Percentiles rank a stretch among this genome's conserved stretches.
phyloP scores from a whole-genome alignment of 2,797 vertebrate species.

The Babyrousa celebensis region DNA sequence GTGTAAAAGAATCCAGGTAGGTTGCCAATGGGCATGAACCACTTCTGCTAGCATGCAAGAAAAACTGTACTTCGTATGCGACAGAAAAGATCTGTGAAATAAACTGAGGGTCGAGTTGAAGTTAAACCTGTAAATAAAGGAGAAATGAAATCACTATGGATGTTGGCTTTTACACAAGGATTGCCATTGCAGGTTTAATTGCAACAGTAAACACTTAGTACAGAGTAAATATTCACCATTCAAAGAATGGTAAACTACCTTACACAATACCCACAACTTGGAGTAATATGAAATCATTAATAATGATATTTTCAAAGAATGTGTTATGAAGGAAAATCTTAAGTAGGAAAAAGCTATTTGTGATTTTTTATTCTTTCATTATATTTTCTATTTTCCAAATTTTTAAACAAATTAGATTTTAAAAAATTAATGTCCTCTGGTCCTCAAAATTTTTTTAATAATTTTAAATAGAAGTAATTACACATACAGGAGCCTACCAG shows the following conservation, averaged over 20 bases:
- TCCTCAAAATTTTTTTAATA: background rate
- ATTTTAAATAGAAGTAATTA: constrained; percentile 7
- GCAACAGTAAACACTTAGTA: background rate
- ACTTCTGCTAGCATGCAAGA: background rate
- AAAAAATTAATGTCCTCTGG: background rate
- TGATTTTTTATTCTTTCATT: background rate
- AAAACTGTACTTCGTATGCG: background rate
- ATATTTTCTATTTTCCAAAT: background rate
- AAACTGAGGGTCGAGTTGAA: background rate
- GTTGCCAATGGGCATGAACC: background rate
- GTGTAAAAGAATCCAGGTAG: background rate
- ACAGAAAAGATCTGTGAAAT: background rate
- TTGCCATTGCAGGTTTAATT: background rate
- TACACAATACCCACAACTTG: background rate
- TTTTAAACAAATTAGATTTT: background rate
- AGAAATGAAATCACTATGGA: background rate
- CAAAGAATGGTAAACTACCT: background rate
- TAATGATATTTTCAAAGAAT: constrained; percentile 36
- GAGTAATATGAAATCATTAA: background rate
- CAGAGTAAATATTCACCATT: background rate
- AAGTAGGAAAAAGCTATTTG: background rate
- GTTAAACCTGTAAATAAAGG: background rate
- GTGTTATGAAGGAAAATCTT: background rate
- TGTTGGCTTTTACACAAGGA: background rate
- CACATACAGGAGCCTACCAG: background rate